A percentile compares a stretch with the other conserved stretches of the same genome.
Evolutionary conservation across 1,140 invertebrate genomes (phyloP).

Genomic region (Ephestia elutella): DNA sequence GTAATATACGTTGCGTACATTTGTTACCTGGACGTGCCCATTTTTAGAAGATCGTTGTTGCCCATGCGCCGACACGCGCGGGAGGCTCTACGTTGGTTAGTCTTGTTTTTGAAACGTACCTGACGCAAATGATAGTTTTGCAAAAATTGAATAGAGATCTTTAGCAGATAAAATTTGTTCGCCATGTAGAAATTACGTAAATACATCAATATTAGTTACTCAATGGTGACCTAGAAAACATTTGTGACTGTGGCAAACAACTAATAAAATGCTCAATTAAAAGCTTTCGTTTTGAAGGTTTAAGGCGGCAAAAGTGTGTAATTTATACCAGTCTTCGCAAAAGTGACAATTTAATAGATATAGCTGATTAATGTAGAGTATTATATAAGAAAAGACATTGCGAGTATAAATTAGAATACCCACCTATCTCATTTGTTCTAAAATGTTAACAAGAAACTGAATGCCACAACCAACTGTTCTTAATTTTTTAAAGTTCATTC

Average conservation of each 20-base stretch:
- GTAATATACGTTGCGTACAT: constrained; percentile 44
- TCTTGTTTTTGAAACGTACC: constrained; percentile 18
- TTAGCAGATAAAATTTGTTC: constrained; percentile 34
- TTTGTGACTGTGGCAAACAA: constrained; percentile 6
- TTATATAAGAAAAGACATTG: too few species aligned
- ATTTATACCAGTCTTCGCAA: neutral
- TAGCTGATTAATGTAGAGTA: too few species aligned
- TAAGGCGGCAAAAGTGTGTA: neutral
- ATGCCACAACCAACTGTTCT: neutral
- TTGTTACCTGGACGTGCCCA: constrained; percentile 31
- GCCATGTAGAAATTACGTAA: constrained; percentile 19
- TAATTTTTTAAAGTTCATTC: constrained; percentile 1
- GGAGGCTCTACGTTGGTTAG: constrained; percentile 19
- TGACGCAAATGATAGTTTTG: constrained; percentile 32
- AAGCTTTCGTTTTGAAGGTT: constrained; percentile 12
- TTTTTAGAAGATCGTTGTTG: constrained; percentile 23
- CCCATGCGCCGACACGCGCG: neutral
- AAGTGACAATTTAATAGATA: too few species aligned
- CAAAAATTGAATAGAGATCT: constrained; percentile 52
- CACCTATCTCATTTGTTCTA: neutral
- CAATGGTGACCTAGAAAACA: constrained; percentile 20
- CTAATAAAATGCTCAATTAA: constrained; percentile 17
- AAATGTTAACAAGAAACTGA: neutral
- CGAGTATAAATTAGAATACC: too few species aligned
- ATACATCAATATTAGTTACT: constrained; percentile 16